phyloP scores from a whole-genome alignment of 2,888 invertebrate genomes.

The Hyppa rectilinea region DNA sequence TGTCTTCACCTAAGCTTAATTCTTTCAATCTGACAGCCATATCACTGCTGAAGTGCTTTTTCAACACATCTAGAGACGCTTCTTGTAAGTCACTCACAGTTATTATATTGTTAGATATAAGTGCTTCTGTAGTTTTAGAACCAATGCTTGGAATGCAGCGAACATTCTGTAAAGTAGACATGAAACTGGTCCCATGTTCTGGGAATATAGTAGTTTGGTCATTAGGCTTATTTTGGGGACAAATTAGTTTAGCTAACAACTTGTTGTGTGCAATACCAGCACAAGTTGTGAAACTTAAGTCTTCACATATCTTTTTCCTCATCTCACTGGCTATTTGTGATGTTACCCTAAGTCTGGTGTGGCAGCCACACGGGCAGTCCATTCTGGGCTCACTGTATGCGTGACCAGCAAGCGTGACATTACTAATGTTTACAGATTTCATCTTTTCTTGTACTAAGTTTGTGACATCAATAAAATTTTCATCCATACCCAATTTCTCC shows the following conservation, averaged over 20 bases:
- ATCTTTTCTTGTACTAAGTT: constrained; percentile 91
- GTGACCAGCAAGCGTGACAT: constrained; percentile 89
- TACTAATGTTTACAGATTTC: constrained; percentile 79
- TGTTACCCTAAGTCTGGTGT: constrained; percentile 92
- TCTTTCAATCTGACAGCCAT: constrained; percentile 93
- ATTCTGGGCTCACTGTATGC: constrained; percentile 89
- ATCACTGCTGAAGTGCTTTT: constrained; percentile 92
- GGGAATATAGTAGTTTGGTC: constrained; percentile 95
- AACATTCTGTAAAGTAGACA: constrained; percentile 92
- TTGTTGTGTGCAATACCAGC: constrained; percentile 97
- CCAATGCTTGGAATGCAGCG: constrained; percentile 95
- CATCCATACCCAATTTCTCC: constrained; percentile 96
- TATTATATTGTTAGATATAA: constrained; percentile 92
- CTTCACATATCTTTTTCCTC: constrained; percentile 92
- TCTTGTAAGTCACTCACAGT: constrained; percentile 93
- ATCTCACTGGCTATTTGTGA: constrained; percentile 95
- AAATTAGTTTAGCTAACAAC: constrained; percentile 94
- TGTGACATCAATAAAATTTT: constrained; percentile 96
- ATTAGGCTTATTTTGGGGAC: constrained; percentile 94
- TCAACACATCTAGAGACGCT: constrained; percentile 89
- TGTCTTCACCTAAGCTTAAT: constrained; percentile 94
- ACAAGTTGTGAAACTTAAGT: constrained; percentile 94
- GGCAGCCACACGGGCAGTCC: constrained; percentile 94
- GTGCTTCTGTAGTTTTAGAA: constrained; percentile 92
- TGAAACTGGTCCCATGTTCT: constrained; percentile 91